Base-by-base conservation (phyloP, 2,113 vertebrate genomes). In the Macaca nemestrina region DNA sequence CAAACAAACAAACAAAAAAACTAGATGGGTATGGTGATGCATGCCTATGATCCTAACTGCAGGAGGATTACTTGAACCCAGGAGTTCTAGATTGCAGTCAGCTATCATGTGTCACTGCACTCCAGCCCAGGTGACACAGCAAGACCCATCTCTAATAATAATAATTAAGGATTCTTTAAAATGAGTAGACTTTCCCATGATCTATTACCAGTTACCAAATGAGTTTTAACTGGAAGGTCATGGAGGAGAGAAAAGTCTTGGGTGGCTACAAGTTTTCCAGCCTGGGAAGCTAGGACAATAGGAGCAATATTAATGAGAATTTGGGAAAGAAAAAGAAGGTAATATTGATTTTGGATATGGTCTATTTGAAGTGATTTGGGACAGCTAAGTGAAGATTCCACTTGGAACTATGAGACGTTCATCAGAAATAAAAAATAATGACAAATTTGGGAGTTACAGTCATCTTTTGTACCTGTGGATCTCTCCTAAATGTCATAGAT, bases 141-240 rank as follows among this genome's bases (percentile, higher is more conserved):
- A 30, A 64, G 61, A 64, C 12, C 27, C 27, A 64, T 30, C 61
- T 64, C 61, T 64, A 64, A 64, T 2, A 32, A 32, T 32, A 64
- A 64, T 30, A 61, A 13, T 30, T 88, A 92, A 64, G 20, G 87
- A 40, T 30, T 17, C 12, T 94, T 93, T 76, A 68, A 93, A 55
- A 55, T 78, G n/a, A 40, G 17, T 82, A 12, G 68, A 94, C 84
- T 89, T 85, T 30, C 25, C 45, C 32, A 68, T 18, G n/a, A 61
- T 0, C 4, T 48, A 55, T 43, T 81, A 57, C 8, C 43, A 27
- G 57, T 48, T 68, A 80, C 50, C 90, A 85, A 79, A 95, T 90
- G 68, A 84, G 14, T 78, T 97, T 98, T 50, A 93, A 87, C 2
- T 6, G 6, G 40, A 95, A 55, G 13, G 85, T 32, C 7, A 80